Evolutionary conservation across 2,797 vertebrate genomes (phyloP), one percentile per base, ranked within the genome.

Genomic region (Enteromius treurensis): DNA sequence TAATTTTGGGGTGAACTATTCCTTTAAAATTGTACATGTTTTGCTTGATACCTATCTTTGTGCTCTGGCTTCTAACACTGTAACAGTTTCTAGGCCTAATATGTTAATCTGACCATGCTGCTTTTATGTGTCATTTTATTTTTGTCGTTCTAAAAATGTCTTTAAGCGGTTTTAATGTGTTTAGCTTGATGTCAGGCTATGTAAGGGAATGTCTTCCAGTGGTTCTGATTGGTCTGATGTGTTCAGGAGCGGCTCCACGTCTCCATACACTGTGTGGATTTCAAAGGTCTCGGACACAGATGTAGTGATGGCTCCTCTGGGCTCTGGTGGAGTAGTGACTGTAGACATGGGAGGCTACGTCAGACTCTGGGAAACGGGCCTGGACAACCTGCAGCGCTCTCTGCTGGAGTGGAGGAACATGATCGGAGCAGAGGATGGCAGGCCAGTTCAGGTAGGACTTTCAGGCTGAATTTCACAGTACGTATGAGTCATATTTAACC

Each of bases 381-480:
- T 96, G 60, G 96, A 96, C 55, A 94, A 89, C 21, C 94, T 99
- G 67, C 96, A 97, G 90, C 94, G 90, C 4, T 99, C 98, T 0
- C 94, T 99, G 82, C 92, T 96, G 92, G 97, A 99, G 3, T 99
- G 98, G 98, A 97, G 94, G 88, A 97, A 95, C 85, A 97, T 99
- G 98, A 97, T 99, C n/a, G 98, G 98, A 3, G 90, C 95, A 67
- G 97, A 97, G 75, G 95, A 96, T 7, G 94, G 95, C 60, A 91
- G 94, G 74, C 95, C 95, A 1, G 10, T 97, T 45, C 98, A 99
- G 97, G 98, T 98, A 94, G 62, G 5, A 64, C 21, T 47, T 79
- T 77, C 60, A 49, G 15, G 32, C 10, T 60, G 17, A 64, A 77
- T 82, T 1, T 3, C 34, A 55, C 32, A 23, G 19, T 3, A 19